Base-by-base conservation (phyloP, 2,113 vertebrate genomes). In the Macrotis lagotis region DNA sequence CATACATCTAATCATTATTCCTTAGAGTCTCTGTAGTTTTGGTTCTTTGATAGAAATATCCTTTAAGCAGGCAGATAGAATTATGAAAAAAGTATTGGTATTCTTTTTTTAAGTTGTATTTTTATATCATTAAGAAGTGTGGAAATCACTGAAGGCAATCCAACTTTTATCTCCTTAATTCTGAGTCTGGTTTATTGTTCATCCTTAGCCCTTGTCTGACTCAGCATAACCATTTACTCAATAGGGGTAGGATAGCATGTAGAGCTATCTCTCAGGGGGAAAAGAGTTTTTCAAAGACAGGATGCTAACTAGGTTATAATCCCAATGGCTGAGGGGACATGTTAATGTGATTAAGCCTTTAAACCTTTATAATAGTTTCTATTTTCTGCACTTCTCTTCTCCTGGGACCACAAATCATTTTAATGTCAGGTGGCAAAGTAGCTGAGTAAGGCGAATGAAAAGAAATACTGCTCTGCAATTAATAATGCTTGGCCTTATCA, bases 331-430 rank as follows among this genome's bases (percentile, higher is more conserved):
- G 93, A 51, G 59, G 51, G 91, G 14, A 91, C 24, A 89, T 50
- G 53, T 14, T 3, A 83, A 83, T 83, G 66, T 94, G 91, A 95
- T 95, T 96, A 89, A 89, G 92, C 93, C 31, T 7, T 90, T 1
- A 0, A 0, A 0, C 0, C 48, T 95, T 91, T 51, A 92, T 91
- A 90, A 91, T 93, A 26, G 66, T 90, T 92, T 97, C 9, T 0
- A 94, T 97, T 97, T 96, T 26, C 55, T 47, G 93, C 92, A 14
- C 48, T 90, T 25, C 12, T 26, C 93, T 8, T 94, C 47, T 50
- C 5, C 50, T 59, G 49, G 25, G 48, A 48, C 19, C 9, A 59
- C 89, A 96, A 91, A 74, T 91, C 89, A 95, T 89, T 53, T 90
- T 48, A 53, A 59, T n/a, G 16, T 3, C 10, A 88, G 37, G 2